Evolutionary conservation across 2,797 vertebrate species (phyloP), one percentile per base, ranked within the genome.

Genomic region (Melanotaenia nigrans): DNA sequence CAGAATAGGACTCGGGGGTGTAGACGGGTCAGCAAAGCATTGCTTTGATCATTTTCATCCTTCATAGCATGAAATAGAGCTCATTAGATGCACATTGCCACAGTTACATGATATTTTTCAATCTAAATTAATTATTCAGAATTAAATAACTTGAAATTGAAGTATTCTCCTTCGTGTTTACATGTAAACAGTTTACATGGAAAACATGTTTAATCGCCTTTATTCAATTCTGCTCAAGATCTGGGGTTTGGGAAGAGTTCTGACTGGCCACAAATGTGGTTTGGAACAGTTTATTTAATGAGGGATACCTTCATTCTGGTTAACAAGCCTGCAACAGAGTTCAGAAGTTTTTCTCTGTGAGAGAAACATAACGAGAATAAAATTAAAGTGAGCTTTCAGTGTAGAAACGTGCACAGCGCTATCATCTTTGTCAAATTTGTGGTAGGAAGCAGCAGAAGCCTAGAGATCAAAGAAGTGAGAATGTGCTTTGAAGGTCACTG

Each of bases 401-500:
- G 47, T 40, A 68, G 63, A 75, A 80, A 74, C 11, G 49, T 69
- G 88, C 72, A 61, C 68, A 64, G 66, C 25, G 32, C 67, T 67
- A 65, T 85, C 72, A 73, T 88, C 28, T 7, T 64, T 74, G 73
- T 86, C 63, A 82, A 82, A 78, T 68, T 73, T 64, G 57, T 60
- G 65, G 54, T 71, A 68, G 73, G 61, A 60, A 84, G 73, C 38
- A 58, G 82, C 30, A 18, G 59, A 66, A 83, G 74, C 55, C 77
- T 72, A 30, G 79, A 81, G 84, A 90, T 90, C 83, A 89, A 78
- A 87, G 74, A 73, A 49, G 51, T 7, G 67, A 60, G 70, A 77
- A 74, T 86, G 82, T 72, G 72, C 86, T 86, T 88, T 89, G 88
- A 92, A 90, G 85, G 90, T 86, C 86, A 87, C 61, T 84, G 77